Evolutionary conservation across 1,140 invertebrate species (phyloP).

Genomic region (Colletes latitarsis): DNA sequence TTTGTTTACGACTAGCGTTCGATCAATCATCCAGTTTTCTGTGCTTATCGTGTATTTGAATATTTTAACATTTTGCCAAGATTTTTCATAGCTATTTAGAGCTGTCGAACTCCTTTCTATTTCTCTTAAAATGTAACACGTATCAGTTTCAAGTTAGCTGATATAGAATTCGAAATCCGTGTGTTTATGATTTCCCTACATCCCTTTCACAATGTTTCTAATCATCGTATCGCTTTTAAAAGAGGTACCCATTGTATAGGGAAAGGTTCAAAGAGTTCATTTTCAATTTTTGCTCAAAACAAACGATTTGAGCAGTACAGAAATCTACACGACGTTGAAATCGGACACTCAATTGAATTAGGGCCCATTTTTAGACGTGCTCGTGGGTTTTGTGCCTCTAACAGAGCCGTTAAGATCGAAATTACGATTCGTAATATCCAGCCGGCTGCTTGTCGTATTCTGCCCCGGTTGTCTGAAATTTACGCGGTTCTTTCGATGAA

Average conservation of each 20-base stretch:
- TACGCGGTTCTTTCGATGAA: slow-evolving; percentile 26
- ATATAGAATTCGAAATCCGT: too few relatives aligned
- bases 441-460: not conserved
- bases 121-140: not conserved
- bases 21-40: slow-evolving; percentile 25
- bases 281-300: not conserved
- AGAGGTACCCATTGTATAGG: not conserved
- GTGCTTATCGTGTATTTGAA: slow-evolving; percentile 27
- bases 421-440: slow-evolving; percentile 19
- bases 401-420: slow-evolving; percentile 39
- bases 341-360: slow-evolving; percentile 36
- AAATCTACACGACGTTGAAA: not conserved
- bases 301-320: not conserved
- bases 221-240: too few relatives aligned
- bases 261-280: not conserved
- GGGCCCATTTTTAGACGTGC: slow-evolving; percentile 12
- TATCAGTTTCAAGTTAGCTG: not conserved
- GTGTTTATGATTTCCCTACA: too few relatives aligned
- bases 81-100: slow-evolving; percentile 19
- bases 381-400: slow-evolving; percentile 17
- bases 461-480: slow-evolving; percentile 8
- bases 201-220: too few relatives aligned
- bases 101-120: slow-evolving; percentile 44
- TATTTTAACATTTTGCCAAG: slow-evolving; percentile 30
- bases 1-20: slow-evolving; percentile 31